A percentile compares a stretch with the other conserved stretches of the same genome.
These are phyloP conservation scores for Sebastes matsubarae DNA, from an alignment of 2,797 vertebrate species.

Conservation along the genomic window DNA sequence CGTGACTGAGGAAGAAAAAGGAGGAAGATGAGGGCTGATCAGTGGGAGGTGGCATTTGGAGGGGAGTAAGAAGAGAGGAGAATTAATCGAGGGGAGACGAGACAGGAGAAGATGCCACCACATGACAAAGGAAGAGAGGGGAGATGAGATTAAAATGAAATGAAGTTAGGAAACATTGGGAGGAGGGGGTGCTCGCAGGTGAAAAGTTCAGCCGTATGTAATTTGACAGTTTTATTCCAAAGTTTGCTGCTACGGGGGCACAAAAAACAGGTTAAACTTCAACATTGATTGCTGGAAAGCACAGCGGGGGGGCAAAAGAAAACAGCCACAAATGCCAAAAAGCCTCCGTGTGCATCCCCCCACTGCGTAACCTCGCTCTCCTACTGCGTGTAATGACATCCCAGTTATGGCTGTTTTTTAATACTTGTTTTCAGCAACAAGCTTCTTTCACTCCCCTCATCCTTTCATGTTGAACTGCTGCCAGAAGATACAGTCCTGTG, in stretches of 20 bases:
- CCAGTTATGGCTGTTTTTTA: conserved; percentile 8
- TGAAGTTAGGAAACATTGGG: neutral
- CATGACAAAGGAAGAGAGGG: neutral
- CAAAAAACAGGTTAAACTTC: neutral
- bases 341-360: conserved; percentile 7
- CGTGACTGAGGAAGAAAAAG: neutral
- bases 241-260: conserved; percentile 6
- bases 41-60: neutral
- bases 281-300: neutral
- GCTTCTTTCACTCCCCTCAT: conserved; percentile 40
- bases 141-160: conserved; percentile 38
- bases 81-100: neutral
- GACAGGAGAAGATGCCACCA: neutral
- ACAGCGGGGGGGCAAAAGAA: conserved; percentile 20
- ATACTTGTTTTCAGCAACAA: conserved; percentile 42
- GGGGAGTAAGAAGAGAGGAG: neutral
- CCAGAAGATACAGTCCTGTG: conserved; percentile 3
- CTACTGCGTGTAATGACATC: conserved; percentile 29
- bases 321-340: neutral
- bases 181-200: neutral
- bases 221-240: conserved; percentile 33
- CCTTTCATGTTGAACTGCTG: conserved; percentile 48
- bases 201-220: conserved; percentile 5
- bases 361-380: neutral
- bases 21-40: neutral